phyloP scores from a whole-genome alignment of 2,888 invertebrate species.

The Automeris io region DNA sequence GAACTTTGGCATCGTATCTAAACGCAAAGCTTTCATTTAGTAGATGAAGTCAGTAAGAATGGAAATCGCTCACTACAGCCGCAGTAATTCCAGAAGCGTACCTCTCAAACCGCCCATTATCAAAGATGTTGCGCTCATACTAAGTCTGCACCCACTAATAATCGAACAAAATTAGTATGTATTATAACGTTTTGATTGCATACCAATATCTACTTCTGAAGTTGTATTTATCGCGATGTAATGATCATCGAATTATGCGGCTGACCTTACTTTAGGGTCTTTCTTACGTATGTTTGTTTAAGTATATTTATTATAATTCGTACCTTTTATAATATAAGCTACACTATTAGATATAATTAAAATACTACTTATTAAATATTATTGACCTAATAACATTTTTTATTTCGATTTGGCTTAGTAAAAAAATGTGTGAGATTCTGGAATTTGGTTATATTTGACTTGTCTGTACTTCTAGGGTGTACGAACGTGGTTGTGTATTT shows the following conservation, averaged over 20 bases:
- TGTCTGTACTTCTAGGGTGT: too few species aligned
- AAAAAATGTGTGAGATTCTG: too few species aligned
- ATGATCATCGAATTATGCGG: constrained; percentile 12
- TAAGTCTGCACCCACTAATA: constrained; percentile 42
- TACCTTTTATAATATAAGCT: too few species aligned
- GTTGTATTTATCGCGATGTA: constrained; percentile 32
- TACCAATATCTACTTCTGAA: constrained; percentile 22
- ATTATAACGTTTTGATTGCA: constrained; percentile 18
- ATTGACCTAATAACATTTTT: too few species aligned
- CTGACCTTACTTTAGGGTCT: not conserved
- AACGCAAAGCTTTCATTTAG: not conserved
- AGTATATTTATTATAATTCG: too few species aligned
- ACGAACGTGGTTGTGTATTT: too few species aligned
- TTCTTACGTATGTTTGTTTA: not conserved
- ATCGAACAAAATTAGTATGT: constrained; percentile 40
- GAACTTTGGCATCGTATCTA: not conserved
- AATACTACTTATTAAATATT: too few species aligned
- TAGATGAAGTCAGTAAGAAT: not conserved
- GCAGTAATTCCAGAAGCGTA: constrained; percentile 30
- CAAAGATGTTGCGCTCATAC: constrained; percentile 20
- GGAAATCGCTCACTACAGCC: constrained; percentile 3
- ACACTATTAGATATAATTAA: too few species aligned
- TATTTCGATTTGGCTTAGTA: too few species aligned
- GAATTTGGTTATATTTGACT: too few species aligned
- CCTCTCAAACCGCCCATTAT: constrained; percentile 10